A percentile compares a stretch with the other conserved stretches of the same genome.
phyloP scores from a whole-genome alignment of 2,888 invertebrate species.

The Pogonocherus hispidulus region DNA sequence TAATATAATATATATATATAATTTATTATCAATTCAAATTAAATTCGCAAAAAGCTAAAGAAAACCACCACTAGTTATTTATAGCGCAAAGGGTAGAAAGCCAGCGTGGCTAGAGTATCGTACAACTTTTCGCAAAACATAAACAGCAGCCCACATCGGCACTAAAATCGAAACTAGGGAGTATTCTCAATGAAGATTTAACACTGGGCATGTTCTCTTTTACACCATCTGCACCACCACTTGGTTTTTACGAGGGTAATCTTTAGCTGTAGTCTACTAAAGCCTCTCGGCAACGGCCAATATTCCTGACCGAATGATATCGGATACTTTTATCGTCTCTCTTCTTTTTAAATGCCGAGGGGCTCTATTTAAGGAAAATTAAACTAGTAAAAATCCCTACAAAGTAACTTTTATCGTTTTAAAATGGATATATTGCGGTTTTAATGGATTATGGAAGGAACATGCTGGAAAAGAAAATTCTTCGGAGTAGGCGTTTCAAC shows the following conservation, averaged over 20 bases:
- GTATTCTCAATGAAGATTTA: slow-evolving; percentile 27
- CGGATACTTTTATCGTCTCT: slow-evolving; percentile 26
- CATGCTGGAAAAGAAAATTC: slow-evolving; percentile 2
- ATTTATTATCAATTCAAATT: too few species aligned
- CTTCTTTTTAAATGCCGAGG: slow-evolving; percentile 29
- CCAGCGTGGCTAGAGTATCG: too few species aligned
- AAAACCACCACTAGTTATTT: not conserved
- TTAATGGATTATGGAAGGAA: slow-evolving; percentile 12
- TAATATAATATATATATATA: too few species aligned
- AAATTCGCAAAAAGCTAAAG: too few species aligned
- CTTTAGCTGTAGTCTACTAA: slow-evolving; percentile 24
- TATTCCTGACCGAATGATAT: slow-evolving; percentile 31
- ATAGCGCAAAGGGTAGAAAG: not conserved
- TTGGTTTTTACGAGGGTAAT: slow-evolving; percentile 33
- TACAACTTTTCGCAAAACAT: slow-evolving; percentile 19
- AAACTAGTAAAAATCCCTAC: slow-evolving; percentile 30
- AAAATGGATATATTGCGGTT: slow-evolving; percentile 24
- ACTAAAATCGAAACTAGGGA: slow-evolving; percentile 19
- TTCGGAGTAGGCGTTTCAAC: not conserved
- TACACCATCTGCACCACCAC: slow-evolving; percentile 16
- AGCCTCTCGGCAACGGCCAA: slow-evolving; percentile 19
- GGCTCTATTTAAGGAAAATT: slow-evolving; percentile 31
- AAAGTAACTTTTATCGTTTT: slow-evolving; percentile 28
- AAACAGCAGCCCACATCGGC: slow-evolving; percentile 14
- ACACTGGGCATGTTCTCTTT: slow-evolving; percentile 24